Base-by-base conservation (phyloP, 35 echinoderm and acorn worm genomes). In the Amphiura filiformis region DNA sequence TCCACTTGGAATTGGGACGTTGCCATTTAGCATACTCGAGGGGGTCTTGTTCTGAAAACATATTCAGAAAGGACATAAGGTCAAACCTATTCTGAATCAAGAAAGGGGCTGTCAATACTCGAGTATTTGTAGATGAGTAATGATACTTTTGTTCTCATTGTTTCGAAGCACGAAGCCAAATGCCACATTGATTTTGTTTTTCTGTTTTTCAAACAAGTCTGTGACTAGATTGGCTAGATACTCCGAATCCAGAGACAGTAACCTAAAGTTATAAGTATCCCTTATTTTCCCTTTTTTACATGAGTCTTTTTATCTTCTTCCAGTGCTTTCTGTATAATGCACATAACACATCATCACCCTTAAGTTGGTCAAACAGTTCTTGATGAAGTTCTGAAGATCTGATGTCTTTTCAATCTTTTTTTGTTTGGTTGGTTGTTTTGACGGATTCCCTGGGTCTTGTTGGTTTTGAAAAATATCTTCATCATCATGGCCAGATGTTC, bases 181-280 rank as follows among this genome's bases (percentile, higher is more conserved):
- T 13, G 38, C 34, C 1, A 77, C 80, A 32, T 82, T 90, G 0
- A 90, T 84, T 37, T 84, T 90, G n/a, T n/a, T n/a, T 32, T 34
- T 90, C 57, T 36, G 56, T 57, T 84, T 57, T 47, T 52, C 18
- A 84, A 90, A 90, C 0, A 77, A 12, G 33, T 39, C 36, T 41
- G 75, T 12, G 1, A 28, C 22, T 35, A 78, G 26, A 4, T 75
- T 20, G 18, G 37, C 47, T 26, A 90, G 17, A 39, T 82, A 41
- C 28, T 47, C 32, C 1, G 39, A 34, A 13, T 32, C 32, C 18
- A 84, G 61, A 31, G 61, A 56, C 0, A 35, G 35, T 56, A 84
- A 78, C n/a, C 88, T 80, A 78, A 90, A 77, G 81, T 90, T 90
- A 65, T 77, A 90, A 1, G 88, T 90, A 38, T 84, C 42, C 36